Conservation (phyloP, 1,140 invertebrate species). For the Melipona quadrifasciata region DNA sequence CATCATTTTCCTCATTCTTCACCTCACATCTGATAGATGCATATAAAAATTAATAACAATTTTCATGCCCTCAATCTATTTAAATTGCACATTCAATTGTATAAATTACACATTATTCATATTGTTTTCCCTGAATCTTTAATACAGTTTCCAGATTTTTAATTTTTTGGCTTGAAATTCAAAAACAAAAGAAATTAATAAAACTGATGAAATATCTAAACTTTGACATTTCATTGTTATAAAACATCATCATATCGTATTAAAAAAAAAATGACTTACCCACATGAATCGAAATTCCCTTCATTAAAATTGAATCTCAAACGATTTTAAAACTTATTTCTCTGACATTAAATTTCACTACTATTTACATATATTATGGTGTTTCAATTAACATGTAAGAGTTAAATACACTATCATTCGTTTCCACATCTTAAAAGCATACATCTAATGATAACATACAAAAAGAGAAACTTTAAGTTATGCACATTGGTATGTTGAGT, state of each 20-base stretch:
- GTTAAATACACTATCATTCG: neutral
- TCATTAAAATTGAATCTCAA: neutral
- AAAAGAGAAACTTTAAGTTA: neutral
- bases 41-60: conserved; percentile 7
- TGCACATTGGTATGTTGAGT: neutral
- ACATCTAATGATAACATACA: neutral
- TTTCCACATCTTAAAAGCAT: conserved; percentile 43
- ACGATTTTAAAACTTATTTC: conserved; percentile 5
- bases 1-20: conserved; percentile 1
- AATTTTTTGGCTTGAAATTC: neutral
- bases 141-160: neutral
- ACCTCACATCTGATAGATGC: neutral
- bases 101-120: neutral
- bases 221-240: no score
- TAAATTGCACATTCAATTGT: no score
- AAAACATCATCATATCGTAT: neutral
- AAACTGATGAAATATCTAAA: no score
- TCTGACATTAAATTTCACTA: conserved; percentile 13
- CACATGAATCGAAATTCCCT: conserved; percentile 8
- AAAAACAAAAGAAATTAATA: neutral
- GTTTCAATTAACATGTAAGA: neutral
- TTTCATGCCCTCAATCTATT: neutral
- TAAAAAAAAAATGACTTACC: conserved; percentile 13
- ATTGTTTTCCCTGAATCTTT: neutral
- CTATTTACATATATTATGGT: neutral